Percentiles rank a stretch among this genome's conserved stretches.
Conservation (phyloP, 2,797 vertebrate genomes). For the Danio tinwini region DNA sequence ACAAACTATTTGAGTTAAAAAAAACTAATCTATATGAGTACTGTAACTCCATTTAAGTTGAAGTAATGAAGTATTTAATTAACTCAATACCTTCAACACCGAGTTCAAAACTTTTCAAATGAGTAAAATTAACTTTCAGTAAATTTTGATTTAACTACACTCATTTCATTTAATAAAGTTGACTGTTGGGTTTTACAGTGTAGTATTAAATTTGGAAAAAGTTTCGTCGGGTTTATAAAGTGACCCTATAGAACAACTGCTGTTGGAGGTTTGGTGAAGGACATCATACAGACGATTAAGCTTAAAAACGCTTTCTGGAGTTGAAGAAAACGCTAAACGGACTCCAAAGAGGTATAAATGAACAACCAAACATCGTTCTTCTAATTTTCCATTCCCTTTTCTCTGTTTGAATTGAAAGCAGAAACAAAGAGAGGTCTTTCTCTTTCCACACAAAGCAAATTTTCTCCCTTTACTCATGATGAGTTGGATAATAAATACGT, state of each 20-base stretch:
- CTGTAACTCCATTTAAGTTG: too few relatives aligned
- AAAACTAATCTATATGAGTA: too few relatives aligned
- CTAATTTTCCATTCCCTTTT: not conserved
- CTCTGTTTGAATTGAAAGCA: not conserved
- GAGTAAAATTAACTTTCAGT: too few relatives aligned
- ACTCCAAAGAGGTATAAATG: slow-evolving; percentile 43
- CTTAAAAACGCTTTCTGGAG: not conserved
- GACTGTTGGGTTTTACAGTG: too few relatives aligned
- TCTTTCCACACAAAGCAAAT: slow-evolving; percentile 66
- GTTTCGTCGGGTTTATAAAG: not conserved
- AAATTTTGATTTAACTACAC: too few relatives aligned
- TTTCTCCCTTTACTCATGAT: slow-evolving; percentile 69
- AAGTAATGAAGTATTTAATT: too few relatives aligned
- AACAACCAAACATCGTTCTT: not conserved
- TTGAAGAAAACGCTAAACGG: not conserved
- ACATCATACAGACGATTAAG: not conserved
- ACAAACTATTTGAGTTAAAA: too few relatives aligned
- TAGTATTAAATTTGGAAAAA: not conserved
- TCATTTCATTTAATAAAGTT: too few relatives aligned
- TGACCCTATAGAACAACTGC: not conserved
- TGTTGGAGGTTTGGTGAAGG: not conserved
- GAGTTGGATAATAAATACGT: slow-evolving; percentile 72
- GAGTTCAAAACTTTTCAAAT: too few relatives aligned
- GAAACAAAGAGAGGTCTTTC: slow-evolving; percentile 8
- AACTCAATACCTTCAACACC: too few relatives aligned